Conservation (phyloP, 2,113 vertebrate genomes). For the Gambusia holbrooki region DNA sequence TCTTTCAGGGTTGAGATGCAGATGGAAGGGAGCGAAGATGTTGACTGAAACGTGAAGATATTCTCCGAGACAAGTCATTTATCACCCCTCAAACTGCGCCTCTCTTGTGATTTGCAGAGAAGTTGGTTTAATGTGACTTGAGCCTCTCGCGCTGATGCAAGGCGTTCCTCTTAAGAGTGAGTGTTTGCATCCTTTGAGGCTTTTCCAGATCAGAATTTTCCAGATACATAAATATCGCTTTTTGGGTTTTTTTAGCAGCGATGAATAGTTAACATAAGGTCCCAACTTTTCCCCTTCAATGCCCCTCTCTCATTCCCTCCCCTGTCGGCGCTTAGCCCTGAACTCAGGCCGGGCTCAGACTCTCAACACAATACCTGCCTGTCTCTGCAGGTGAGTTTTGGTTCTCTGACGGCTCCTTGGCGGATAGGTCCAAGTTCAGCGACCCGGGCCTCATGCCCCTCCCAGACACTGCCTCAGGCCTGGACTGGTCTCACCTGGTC, state of each 20-base stretch:
- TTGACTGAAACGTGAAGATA: slow-evolving; percentile 75
- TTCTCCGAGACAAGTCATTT: slow-evolving; percentile 72
- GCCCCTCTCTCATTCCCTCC: slow-evolving; percentile 19
- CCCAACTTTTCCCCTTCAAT: slow-evolving; percentile 6
- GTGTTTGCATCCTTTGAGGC: slow-evolving; percentile 11
- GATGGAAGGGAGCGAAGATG: slow-evolving; percentile 37
- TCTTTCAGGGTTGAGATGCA: slow-evolving; percentile 50
- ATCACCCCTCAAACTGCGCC: slow-evolving; percentile 47
- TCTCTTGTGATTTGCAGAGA: slow-evolving; percentile 32
- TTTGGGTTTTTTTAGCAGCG: not conserved
- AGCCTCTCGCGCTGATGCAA: slow-evolving; percentile 24
- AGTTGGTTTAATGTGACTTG: slow-evolving; percentile 36
- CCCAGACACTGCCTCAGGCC: slow-evolving; percentile 89
- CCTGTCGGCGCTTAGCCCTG: slow-evolving; percentile 36
- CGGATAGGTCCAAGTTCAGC: slow-evolving; percentile 92
- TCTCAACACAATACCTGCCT: slow-evolving; percentile 68
- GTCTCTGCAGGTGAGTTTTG: slow-evolving; percentile 93
- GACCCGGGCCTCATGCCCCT: slow-evolving; percentile 97
- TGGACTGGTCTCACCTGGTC: slow-evolving; percentile 97
- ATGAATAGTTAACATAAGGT: slow-evolving; percentile 4
- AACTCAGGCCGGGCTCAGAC: slow-evolving; percentile 58
- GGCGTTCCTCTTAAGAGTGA: slow-evolving; percentile 29
- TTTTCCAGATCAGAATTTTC: slow-evolving; percentile 3
- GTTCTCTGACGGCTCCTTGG: slow-evolving; percentile 96
- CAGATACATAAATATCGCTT: not conserved